Evolutionary conservation across 2,113 vertebrate species (phyloP), one percentile per base, ranked within the genome.

Genomic region (Antidorcas marsupialis): DNA sequence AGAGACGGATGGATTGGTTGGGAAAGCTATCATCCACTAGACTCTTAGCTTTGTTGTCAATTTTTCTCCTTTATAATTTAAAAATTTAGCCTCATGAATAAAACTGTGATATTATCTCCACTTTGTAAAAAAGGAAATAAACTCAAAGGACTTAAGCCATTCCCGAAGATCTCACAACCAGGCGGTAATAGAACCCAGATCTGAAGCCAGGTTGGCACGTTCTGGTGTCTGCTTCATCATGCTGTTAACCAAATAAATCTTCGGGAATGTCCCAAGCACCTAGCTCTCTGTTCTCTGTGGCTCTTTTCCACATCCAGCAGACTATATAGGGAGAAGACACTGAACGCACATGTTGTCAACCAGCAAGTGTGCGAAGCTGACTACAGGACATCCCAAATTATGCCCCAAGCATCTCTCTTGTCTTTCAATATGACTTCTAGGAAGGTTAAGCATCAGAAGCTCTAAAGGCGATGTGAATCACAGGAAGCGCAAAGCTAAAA

Each of bases 31-130:
- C 15, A 36, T 50, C 14, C 33, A 14, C 11, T 78, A 43, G 28
- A n/a, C 6, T 53, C 21, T 81, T 87, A 55, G 50, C 13, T 21
- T 62, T 8, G 50, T 9, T 85, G 7, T 53, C 36, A 39, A 2
- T 23, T 89, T 89, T 74, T 74, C 17, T 79, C 62, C 28, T 71
- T 91, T 94, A 78, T 39, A 36, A 33, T 64, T 52, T 39, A 98
- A 47, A 85, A 67, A 59, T 47, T 9, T 52, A 81, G 19, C 5
- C 7, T 59, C 21, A 4, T 91, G 39, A 60, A 93, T 76, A 87
- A 59, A 33, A 39, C 27, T 23, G 6, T 67, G 81, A 71, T n/a
- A 19, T 7, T 13, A 28, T 33, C 43, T 89, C 27, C 7, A 33
- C 21, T 52, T 71, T 90, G 2, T 50, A 52, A 95, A 81, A 33